These are phyloP conservation scores for Salticus scenicus DNA, from an alignment of 2,888 invertebrate species.

Conservation along the genomic window DNA sequence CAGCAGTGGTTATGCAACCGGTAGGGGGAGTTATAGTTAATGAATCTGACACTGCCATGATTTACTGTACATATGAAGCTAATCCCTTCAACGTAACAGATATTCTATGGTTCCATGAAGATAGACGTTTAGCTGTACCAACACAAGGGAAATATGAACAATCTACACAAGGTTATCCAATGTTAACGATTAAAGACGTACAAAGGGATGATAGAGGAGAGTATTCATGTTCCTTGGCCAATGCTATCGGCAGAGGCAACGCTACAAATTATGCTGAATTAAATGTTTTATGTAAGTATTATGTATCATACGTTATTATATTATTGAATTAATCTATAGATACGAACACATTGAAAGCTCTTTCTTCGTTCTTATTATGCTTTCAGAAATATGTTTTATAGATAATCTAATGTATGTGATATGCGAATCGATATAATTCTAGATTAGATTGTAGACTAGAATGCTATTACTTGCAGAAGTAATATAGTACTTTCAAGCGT, in stretches of 20 bases:
- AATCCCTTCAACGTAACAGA: conserved; percentile 71
- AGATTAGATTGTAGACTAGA: too few species aligned
- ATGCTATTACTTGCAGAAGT: too few species aligned
- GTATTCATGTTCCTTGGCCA: conserved; percentile 71
- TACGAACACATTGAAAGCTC: too few species aligned
- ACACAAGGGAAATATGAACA: conserved; percentile 46
- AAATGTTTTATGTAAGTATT: conserved; percentile 71
- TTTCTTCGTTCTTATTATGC: too few species aligned
- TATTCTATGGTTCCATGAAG: conserved; percentile 71
- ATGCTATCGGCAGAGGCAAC: conserved; percentile 71
- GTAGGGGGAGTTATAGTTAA: conserved; percentile 71
- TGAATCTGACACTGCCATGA: conserved; percentile 66
- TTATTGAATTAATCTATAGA: too few species aligned
- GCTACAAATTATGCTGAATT: conserved; percentile 69
- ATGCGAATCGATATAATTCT: too few species aligned
- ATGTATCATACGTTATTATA: too few species aligned
- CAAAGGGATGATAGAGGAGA: conserved; percentile 70
- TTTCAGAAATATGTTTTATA: too few species aligned
- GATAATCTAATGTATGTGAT: too few species aligned
- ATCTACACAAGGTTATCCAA: conserved; percentile 67
- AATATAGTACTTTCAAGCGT: too few species aligned
- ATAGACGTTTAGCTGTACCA: conserved; percentile 44
- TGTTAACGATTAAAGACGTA: conserved; percentile 70
- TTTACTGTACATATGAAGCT: conserved; percentile 72
- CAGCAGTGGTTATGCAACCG: conserved; percentile 72